Evolutionary conservation across 2,113 vertebrate genomes (phyloP).

Genomic region (Columba janthina): DNA sequence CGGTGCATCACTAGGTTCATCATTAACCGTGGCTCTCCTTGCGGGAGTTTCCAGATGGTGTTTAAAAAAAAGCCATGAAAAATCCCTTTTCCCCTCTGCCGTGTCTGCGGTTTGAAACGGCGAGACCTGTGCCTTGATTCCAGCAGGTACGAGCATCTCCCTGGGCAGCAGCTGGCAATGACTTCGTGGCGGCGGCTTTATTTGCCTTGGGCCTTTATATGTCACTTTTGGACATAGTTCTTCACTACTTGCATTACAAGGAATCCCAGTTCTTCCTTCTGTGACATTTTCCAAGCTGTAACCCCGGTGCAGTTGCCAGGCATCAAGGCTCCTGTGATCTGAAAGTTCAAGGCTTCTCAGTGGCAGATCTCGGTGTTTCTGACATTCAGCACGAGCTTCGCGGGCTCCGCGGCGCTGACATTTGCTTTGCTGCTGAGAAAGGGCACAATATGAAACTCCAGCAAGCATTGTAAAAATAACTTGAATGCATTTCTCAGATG

Average conservation of each 20-base stretch:
- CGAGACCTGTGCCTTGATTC: neutral
- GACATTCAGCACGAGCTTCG: slow-evolving; percentile 9
- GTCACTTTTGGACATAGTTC: neutral
- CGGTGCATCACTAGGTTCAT: neutral
- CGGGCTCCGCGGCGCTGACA: slow-evolving; percentile 12
- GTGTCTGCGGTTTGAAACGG: neutral
- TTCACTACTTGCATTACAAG: neutral
- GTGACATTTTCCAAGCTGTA: slow-evolving; percentile 9
- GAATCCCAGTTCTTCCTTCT: neutral
- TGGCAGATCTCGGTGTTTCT: neutral
- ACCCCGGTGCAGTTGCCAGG: neutral
- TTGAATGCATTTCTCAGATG: neutral
- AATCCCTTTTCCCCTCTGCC: neutral
- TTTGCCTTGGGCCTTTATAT: neutral
- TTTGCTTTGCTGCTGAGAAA: slow-evolving; percentile 38
- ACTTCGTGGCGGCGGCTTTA: neutral
- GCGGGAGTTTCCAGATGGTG: neutral
- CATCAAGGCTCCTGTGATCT: neutral
- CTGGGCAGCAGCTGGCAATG: neutral
- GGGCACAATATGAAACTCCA: neutral
- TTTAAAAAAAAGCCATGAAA: neutral
- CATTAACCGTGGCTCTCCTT: neutral
- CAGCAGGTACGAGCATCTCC: neutral
- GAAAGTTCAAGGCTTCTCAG: neutral
- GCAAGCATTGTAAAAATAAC: neutral